Base-by-base conservation (phyloP, 1,140 invertebrate genomes). In the Microplitis demolitor region DNA sequence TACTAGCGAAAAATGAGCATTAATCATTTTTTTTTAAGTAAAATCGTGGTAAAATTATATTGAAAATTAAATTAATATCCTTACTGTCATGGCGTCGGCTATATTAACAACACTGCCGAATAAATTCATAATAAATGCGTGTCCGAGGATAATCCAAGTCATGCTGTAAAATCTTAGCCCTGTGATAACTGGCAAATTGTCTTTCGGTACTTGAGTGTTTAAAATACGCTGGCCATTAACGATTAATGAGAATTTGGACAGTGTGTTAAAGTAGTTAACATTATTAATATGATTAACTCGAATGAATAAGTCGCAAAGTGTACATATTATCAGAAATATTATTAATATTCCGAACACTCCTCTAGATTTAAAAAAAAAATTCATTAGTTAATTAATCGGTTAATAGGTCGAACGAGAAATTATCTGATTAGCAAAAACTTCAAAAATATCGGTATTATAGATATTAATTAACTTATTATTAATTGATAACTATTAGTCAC, bases 111-210 rank as follows among this genome's bases (percentile, higher is more conserved):
- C 45, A 45, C 34, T 50, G 9, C 51, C 35, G 3, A 3, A 2
- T 6, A 45, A 24, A 39, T 9, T 13, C 8, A 14, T 35, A 3
- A 71, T 13, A 69, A 79, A 83, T n/a, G 80, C 78, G 74, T 88
- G 87, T 0, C 79, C 83, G 3, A 87, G 50, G 16, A 87, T 67
- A 4, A 88, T 81, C 84, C 85, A 88, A 8, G 71, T 69, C 35
- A 83, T 86, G 71, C 83, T 85, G 5, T 88, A 69, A 70, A 84
- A 83, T 50, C 85, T 75, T 5, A 88, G 31, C 4, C 75, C 66
- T 13, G 66, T 14, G 16, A 75, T 35, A 5, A 56, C 31, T 66
- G 71, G 53, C 2, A 73, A 34, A 6, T 58, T 76, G 50, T 54
- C 31, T 9, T 11, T 24, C 13, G 79, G 58, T 14, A 37, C 35